Evolutionary conservation across 2,113 vertebrate genomes (phyloP).

Genomic region (Pituophis catenifer): DNA sequence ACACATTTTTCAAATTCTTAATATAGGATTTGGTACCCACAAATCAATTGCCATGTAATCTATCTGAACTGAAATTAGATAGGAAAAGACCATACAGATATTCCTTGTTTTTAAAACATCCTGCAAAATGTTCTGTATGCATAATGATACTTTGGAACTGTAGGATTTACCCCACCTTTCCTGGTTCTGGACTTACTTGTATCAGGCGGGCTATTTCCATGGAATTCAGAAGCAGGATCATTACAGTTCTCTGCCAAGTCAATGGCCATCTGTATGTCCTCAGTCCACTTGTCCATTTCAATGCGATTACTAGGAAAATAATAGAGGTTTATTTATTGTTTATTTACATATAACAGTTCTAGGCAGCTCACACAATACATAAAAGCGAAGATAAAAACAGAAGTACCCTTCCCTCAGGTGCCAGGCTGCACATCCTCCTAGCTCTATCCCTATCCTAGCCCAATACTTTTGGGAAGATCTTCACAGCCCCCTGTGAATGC

Average conservation of each 20-base stretch:
- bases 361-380: background rate
- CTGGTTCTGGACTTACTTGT: conserved; percentile 79
- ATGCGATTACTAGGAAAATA: conserved; percentile 71
- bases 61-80: background rate
- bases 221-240: conserved; percentile 76
- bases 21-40: background rate
- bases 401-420: background rate
- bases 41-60: background rate
- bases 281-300: conserved; percentile 96
- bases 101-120: background rate
- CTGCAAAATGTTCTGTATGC: background rate
- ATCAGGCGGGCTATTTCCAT: conserved; percentile 81
- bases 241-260: conserved; percentile 85
- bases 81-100: background rate
- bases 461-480: background rate
- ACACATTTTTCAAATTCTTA: background rate
- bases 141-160: background rate
- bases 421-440: background rate
- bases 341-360: background rate
- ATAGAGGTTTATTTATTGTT: background rate
- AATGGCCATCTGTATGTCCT: conserved; percentile 90
- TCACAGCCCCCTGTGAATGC: background rate
- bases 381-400: background rate
- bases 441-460: background rate
- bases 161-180: background rate